These are phyloP conservation scores for Pharmacophagus antenor DNA, from an alignment of 2,888 invertebrate species.

Conservation along the genomic window DNA sequence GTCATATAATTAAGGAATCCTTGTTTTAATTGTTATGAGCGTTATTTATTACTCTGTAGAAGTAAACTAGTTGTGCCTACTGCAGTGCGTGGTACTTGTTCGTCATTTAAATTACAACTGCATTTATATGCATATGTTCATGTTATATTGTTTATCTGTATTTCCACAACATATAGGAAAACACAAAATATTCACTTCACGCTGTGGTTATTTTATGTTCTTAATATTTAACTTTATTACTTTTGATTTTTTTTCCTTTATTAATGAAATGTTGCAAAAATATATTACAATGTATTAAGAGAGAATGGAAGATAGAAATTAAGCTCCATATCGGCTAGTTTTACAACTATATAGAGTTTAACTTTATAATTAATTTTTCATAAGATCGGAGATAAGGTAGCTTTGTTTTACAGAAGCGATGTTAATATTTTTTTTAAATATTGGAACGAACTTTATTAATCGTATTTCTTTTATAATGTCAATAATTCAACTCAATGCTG, in stretches of 20 bases:
- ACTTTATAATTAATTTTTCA: too few species aligned
- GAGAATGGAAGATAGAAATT: too few species aligned
- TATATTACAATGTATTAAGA: too few species aligned
- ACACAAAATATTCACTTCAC: background rate
- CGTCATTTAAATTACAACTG: background rate
- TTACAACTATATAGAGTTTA: too few species aligned
- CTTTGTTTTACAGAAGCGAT: too few species aligned
- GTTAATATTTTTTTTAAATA: background rate
- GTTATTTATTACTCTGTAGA: slow-evolving; percentile 34
- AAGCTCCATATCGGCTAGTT: too few species aligned
- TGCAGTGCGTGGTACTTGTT: background rate
- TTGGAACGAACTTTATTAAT: background rate
- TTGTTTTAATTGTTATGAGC: slow-evolving; percentile 43
- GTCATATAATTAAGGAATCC: slow-evolving; percentile 70
- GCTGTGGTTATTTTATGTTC: too few species aligned
- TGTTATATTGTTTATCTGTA: background rate
- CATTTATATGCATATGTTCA: background rate
- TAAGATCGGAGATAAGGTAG: too few species aligned
- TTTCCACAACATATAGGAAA: background rate
- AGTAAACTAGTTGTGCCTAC: slow-evolving; percentile 21
- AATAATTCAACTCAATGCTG: slow-evolving; percentile 11
- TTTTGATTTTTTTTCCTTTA: too few species aligned
- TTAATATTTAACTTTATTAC: too few species aligned
- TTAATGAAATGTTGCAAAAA: too few species aligned
- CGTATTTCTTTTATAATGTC: background rate